A percentile compares a stretch with the other conserved stretches of the same genome.
These are phyloP conservation scores for Agonum fuliginosum DNA, from an alignment of 2,888 invertebrate genomes.

Conservation along the genomic window DNA sequence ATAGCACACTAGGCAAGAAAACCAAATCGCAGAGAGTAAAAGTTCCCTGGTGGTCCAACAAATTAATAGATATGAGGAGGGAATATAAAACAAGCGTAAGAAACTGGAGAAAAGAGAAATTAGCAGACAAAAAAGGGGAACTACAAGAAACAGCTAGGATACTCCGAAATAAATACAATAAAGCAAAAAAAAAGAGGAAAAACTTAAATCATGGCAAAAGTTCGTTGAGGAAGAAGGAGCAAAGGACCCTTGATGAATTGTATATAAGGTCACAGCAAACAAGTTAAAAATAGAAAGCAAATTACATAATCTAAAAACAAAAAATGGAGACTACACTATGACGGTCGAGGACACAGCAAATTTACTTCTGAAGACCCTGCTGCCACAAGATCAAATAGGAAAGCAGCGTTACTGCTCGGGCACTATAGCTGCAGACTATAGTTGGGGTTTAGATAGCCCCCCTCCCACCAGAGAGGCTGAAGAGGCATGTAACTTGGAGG, in stretches of 20 bases:
- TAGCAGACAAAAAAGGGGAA: not conserved
- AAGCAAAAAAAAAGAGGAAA: not conserved
- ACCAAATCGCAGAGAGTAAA: no score
- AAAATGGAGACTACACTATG: constrained; percentile 19
- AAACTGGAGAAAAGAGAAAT: not conserved
- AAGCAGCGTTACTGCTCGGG: no score
- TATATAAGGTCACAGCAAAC: constrained; percentile 45
- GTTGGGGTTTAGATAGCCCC: no score
- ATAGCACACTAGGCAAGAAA: no score
- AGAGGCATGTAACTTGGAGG: no score
- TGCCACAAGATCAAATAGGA: no score
- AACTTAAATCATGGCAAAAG: constrained; percentile 52
- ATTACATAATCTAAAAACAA: not conserved
- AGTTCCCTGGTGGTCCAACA: constrained; percentile 61
- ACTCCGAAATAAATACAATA: constrained; percentile 35
- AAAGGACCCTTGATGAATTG: constrained; percentile 59
- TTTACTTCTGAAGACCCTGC: no score
- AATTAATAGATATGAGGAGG: constrained; percentile 41
- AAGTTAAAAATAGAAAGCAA: not conserved
- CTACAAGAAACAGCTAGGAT: not conserved
- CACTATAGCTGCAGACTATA: no score
- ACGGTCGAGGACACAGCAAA: constrained; percentile 28
- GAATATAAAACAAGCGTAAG: constrained; percentile 15
- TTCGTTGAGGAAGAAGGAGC: constrained; percentile 38
- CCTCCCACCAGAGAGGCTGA: no score